Base-by-base conservation (phyloP, 2,113 vertebrate genomes). In the Alosa alosa region DNA sequence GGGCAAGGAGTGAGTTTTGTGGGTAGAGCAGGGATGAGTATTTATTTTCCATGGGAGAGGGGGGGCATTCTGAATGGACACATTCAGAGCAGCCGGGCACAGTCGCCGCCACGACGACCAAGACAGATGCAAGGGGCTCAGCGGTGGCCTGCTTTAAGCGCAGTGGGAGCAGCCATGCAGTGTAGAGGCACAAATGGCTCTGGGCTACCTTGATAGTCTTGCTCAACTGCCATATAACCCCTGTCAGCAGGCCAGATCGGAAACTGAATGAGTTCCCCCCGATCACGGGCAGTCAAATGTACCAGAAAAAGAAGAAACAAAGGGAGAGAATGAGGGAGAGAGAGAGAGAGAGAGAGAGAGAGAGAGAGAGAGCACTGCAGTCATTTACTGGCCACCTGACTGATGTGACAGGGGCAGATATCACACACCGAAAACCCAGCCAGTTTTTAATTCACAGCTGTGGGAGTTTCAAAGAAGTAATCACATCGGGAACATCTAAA, bases 171-270 rank as follows among this genome's bases (percentile, higher is more conserved):
- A 90, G 84, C 82, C 83, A 88, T 86, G 89, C 88, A 86, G 85
- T 22, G 22, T 25, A 39, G 72, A 83, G 46, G 83, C 50, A 50
- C 84, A 81, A 86, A 75, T 50, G 85, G 68, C 86, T 86, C 84
- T 52, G 44, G 88, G 84, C 89, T 91, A 92, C 90, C 89, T 91
- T 88, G 86, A 84, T 84, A 89, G 86, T 90, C 86, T 83, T 89
- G 88, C 83, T 88, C 86, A 50, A 88, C 90, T 86, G 90, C 85
- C 88, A 89, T 83, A 88, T 89, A 91, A 86, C 81, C 84, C 88
- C 85, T 90, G 90, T 91, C 87, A 83, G 87, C 84, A 60, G 78
- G 86, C 90, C 91, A 92, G 13, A 91, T 89, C 88, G 89, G 89
- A 88, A 88, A 90, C 64, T 87, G 88, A 87, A 88, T 17, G 78